These are phyloP conservation scores for Rhinoptilus africanus DNA, from an alignment of 2,113 vertebrate genomes.

Conservation along the genomic window DNA sequence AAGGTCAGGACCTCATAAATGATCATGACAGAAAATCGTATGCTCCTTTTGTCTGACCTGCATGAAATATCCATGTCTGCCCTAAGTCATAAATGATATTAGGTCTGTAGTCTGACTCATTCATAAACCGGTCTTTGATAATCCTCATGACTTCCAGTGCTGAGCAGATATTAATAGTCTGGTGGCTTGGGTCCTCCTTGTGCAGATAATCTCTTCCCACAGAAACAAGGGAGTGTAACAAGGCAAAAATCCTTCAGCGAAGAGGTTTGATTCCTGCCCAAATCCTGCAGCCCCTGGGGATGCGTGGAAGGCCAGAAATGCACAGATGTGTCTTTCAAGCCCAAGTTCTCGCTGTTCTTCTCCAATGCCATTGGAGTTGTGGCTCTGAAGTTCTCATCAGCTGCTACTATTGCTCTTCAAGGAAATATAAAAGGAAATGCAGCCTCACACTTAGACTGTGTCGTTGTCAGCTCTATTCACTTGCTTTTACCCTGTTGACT, in stretches of 20 bases:
- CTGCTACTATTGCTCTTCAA: background rate
- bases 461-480: background rate
- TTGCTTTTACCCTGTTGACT: background rate
- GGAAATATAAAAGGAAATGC: background rate
- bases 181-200: background rate
- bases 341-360: background rate
- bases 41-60: constrained; percentile 33
- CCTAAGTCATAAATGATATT: constrained; percentile 6
- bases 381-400: background rate
- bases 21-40: constrained; percentile 60
- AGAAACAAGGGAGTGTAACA: background rate
- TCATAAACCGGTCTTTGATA: constrained; percentile 16
- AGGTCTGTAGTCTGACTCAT: background rate
- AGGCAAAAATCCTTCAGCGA: background rate
- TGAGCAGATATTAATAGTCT: background rate
- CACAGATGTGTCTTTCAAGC: background rate
- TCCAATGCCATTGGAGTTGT: background rate
- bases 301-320: background rate
- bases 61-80: constrained; percentile 36
- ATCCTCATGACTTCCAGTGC: constrained; percentile 1
- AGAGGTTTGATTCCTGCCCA: background rate
- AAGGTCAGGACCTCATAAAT: constrained; percentile 53
- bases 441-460: background rate
- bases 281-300: background rate
- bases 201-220: background rate